Evolutionary conservation across 2,113 vertebrate genomes (phyloP), one percentile per base, ranked within the genome.

Genomic region (Orycteropus afer): DNA sequence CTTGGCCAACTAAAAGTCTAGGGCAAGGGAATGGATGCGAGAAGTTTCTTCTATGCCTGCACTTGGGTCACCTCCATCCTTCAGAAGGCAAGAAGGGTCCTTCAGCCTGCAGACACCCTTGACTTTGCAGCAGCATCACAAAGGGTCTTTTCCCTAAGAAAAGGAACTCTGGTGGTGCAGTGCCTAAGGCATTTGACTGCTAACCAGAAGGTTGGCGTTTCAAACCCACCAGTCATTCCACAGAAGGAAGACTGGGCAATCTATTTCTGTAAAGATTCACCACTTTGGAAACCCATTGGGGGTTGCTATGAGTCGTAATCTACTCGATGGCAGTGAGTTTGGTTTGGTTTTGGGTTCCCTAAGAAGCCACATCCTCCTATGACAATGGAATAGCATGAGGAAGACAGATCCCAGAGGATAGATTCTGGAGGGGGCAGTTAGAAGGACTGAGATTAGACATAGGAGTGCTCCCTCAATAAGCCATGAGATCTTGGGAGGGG

Each of bases 381-480:
- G 2, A 27, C 7, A 0, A 2, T 0, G 47, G 69, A 34, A 11
- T 7, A 4, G 34, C 12, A 0, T n/a, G 10, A 6, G 29, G 20
- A 32, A 22, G 42, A 15, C 25, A 25, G 3, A 3, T 9, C 1
- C 47, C 55, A 40, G 77, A 25, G 45, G 25, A 0, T 1, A 11
- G 25, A 1, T 20, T 25, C 27, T 2, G 49, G 61, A 67, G n/a
- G 49, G 32, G 13, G 14, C 10, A 1, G 42, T 7, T 8, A 5
- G 29, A 47, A 71, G 25, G 4, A 7, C 0, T 74, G 47, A 59
- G 59, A 5, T 7, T 9, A 61, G 47, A 23, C 0, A 0, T 13
- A 85, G 69, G 76, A 73, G 12, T 0, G 4, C 12, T 17, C 53
- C 51, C 15, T 45, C 51, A 10, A 2, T 7, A 27, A 23, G 45